phyloP scores from a whole-genome alignment of 2,888 invertebrate species.

The Eupithecia subumbrata region DNA sequence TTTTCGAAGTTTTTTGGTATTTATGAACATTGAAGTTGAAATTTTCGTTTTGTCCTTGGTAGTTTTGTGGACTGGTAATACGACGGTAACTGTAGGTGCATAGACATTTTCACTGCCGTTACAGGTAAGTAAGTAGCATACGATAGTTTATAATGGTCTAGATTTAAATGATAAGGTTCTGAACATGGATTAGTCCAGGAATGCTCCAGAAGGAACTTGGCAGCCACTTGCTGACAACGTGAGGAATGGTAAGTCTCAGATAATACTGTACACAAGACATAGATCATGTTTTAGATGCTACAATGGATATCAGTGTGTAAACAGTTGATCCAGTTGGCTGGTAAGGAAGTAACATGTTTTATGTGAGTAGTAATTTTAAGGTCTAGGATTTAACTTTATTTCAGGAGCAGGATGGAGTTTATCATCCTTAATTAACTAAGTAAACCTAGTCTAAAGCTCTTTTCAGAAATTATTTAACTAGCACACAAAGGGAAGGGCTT shows the following conservation, averaged over 20 bases:
- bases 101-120: neutral
- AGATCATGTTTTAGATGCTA: neutral
- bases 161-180: neutral
- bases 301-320: neutral
- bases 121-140: neutral
- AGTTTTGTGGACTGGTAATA: constrained; percentile 3
- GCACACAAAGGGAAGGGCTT: constrained; percentile 39
- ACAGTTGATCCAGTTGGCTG: neutral
- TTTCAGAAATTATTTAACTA: constrained; percentile 34
- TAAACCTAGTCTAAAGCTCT: constrained; percentile 26
- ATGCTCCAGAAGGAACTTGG: neutral
- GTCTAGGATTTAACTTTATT: constrained; percentile 12
- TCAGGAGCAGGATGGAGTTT: constrained; percentile 15
- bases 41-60: neutral
- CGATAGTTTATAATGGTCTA: neutral
- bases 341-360: neutral
- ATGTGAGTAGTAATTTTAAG: constrained; percentile 3
- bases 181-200: neutral
- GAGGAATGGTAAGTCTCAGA: neutral
- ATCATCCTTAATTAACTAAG: constrained; percentile 11
- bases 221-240: neutral
- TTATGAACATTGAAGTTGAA: neutral
- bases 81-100: neutral
- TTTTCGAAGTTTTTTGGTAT: neutral
- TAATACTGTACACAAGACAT: neutral